Conservation (phyloP, 2,113 vertebrate genomes). For the Geococcyx californianus region DNA sequence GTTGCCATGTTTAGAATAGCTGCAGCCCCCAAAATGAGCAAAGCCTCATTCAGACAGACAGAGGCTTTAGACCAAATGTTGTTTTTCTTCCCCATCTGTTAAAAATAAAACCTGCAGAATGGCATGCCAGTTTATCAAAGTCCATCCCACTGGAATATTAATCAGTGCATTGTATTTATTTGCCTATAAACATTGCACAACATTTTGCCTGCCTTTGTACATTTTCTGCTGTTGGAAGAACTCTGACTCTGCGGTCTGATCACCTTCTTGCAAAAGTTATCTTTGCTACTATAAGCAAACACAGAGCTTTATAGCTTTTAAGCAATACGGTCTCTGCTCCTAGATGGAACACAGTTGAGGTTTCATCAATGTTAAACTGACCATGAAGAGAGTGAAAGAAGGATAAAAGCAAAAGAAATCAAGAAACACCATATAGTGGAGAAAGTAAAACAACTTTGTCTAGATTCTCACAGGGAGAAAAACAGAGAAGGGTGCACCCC, state of each 20-base stretch:
- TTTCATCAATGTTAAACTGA: neutral
- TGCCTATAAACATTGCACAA: neutral
- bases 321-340: neutral
- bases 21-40: constrained; percentile 49
- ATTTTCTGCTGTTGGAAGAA: neutral
- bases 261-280: neutral
- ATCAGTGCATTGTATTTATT: constrained; percentile 2
- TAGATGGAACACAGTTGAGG: neutral
- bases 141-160: constrained; percentile 37
- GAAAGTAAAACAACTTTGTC: neutral
- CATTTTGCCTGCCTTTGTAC: neutral
- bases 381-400: neutral
- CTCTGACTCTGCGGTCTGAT: neutral
- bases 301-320: neutral
- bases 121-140: constrained; percentile 7
- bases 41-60: constrained; percentile 47
- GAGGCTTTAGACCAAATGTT: constrained; percentile 62
- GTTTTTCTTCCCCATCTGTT: constrained; percentile 66
- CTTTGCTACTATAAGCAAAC: neutral
- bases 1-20: constrained; percentile 36
- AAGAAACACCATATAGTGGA: neutral
- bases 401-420: neutral
- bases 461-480: neutral
- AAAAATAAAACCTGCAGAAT: constrained; percentile 54
- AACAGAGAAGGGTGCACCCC: neutral